Percentiles rank a stretch among this genome's conserved stretches.
Evolutionary conservation across 2,797 vertebrate species (phyloP).

Genomic region (Danio choprae): DNA sequence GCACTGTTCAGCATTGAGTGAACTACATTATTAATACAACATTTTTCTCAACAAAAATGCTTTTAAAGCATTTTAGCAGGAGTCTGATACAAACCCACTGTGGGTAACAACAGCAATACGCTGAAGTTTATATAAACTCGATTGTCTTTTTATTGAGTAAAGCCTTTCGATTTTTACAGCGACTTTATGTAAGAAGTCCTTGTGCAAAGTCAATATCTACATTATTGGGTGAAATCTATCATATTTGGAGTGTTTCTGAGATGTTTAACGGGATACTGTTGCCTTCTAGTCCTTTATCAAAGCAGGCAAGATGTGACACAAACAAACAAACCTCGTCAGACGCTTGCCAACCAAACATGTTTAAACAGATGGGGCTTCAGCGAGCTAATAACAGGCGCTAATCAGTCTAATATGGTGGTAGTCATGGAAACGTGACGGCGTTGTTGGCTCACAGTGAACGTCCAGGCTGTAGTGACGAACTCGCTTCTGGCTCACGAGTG

Average conservation of each 20-base stretch:
- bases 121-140: not conserved
- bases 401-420: conserved; percentile 45
- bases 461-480: conserved; percentile 90
- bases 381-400: conserved; percentile 50
- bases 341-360: conserved; percentile 51
- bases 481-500: conserved; percentile 82
- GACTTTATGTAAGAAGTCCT: not conserved
- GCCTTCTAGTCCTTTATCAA: conserved; percentile 28
- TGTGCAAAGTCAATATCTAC: not conserved
- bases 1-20: not conserved
- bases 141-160: conserved; percentile 8
- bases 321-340: conserved; percentile 44
- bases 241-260: conserved; percentile 16
- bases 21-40: not conserved
- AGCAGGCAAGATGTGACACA: conserved; percentile 32
- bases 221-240: not conserved
- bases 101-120: not conserved
- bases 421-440: conserved; percentile 39
- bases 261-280: conserved; percentile 7
- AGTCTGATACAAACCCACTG: conserved; percentile 5
- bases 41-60: not conserved
- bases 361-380: conserved; percentile 55
- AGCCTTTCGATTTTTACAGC: not conserved
- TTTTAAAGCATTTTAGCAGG: conserved; percentile 6
- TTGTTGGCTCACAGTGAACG: conserved; percentile 85